These are phyloP conservation scores for Hedya salicella DNA, from an alignment of 2,888 invertebrate species.

Conservation along the genomic window DNA sequence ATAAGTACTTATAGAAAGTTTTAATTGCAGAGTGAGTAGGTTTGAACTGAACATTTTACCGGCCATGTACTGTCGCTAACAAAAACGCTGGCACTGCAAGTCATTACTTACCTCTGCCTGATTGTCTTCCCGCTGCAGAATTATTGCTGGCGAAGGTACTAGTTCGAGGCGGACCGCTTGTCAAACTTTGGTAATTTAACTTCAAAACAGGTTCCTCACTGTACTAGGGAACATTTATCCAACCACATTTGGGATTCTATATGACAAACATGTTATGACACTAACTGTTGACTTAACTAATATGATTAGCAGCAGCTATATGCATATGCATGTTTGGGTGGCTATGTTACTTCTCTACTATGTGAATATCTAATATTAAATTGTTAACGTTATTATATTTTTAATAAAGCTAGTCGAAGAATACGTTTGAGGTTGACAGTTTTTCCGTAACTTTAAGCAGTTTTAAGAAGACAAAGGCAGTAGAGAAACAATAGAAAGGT, in stretches of 20 bases:
- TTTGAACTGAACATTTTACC: conserved; percentile 26
- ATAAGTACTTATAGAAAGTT: background rate
- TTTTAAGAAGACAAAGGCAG: no score
- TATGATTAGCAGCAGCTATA: conserved; percentile 3
- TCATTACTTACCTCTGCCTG: conserved; percentile 60
- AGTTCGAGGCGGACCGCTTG: conserved; percentile 74
- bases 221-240: conserved; percentile 71
- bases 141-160: conserved; percentile 75
- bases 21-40: conserved; percentile 12
- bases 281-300: conserved; percentile 9
- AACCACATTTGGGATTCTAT: conserved; percentile 60
- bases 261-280: conserved; percentile 54
- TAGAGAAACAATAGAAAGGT: no score
- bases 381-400: no score
- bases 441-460: no score
- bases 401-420: no score
- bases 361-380: no score
- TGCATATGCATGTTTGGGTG: background rate
- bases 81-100: conserved; percentile 44
- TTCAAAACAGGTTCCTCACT: conserved; percentile 79
- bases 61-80: conserved; percentile 28
- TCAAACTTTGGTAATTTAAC: conserved; percentile 85
- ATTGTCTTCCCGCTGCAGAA: conserved; percentile 73
- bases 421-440: no score
- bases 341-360: background rate